Evolutionary conservation across 2,113 vertebrate species (phyloP).

Genomic region (Scartelaos histophorus): DNA sequence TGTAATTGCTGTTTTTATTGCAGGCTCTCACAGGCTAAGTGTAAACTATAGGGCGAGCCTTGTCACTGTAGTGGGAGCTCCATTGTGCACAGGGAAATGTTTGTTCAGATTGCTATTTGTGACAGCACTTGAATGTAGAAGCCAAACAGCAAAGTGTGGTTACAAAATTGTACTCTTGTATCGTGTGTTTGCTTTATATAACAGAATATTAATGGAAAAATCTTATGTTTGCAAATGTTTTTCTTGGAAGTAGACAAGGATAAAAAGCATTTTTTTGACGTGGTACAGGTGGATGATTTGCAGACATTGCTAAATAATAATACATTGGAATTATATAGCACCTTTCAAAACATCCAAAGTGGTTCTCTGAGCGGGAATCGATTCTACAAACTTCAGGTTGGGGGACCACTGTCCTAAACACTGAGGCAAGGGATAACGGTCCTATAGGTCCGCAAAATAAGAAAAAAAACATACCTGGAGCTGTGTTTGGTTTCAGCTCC

Average conservation of each 20-base stretch:
- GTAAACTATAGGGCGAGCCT: constrained; percentile 59
- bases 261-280: neutral
- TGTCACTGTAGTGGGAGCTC: constrained; percentile 34
- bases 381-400: too few relatives aligned
- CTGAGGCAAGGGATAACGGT: too few relatives aligned
- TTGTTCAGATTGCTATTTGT: constrained; percentile 24
- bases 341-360: too few relatives aligned
- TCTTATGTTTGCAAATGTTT: neutral
- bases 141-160: neutral
- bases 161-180: constrained; percentile 5
- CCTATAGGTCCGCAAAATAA: too few relatives aligned
- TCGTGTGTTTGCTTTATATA: neutral
- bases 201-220: constrained; percentile 1
- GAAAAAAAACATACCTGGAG: too few relatives aligned
- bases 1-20: constrained; percentile 69
- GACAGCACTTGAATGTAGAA: constrained; percentile 18
- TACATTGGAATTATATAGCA: too few relatives aligned
- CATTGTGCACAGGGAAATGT: constrained; percentile 40
- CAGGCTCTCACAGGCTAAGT: constrained; percentile 58
- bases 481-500: too few relatives aligned
- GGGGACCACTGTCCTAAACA: too few relatives aligned
- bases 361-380: too few relatives aligned
- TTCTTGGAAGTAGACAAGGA: neutral
- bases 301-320: neutral
- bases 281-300: neutral